A percentile compares a stretch with the other conserved stretches of the same genome.
Conservation (phyloP, 2,797 vertebrate genomes). For the Oryzias dopingdopingensis region DNA sequence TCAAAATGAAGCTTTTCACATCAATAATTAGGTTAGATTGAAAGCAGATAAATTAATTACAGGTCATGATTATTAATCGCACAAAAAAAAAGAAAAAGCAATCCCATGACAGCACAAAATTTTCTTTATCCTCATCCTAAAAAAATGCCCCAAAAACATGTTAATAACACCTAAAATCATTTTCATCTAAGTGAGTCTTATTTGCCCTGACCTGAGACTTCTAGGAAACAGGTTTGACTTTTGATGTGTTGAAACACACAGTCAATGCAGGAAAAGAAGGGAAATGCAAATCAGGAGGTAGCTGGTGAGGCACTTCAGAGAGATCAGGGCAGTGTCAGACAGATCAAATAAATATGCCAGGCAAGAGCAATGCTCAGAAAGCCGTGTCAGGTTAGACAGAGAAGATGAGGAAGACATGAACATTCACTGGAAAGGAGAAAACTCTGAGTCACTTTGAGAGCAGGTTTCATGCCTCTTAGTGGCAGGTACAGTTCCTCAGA, state of each 20-base stretch:
- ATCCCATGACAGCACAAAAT: too few relatives aligned
- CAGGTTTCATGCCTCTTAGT: conserved; percentile 42
- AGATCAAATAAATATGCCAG: conserved; percentile 59
- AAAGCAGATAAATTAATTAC: too few relatives aligned
- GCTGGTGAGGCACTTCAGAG: conserved; percentile 67
- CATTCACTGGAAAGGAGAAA: conserved; percentile 36
- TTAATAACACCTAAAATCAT: neutral
- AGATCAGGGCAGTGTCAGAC: conserved; percentile 48
- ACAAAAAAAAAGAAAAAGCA: too few relatives aligned
- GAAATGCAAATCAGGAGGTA: conserved; percentile 74
- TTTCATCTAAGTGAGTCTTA: neutral
- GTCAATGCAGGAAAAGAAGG: conserved; percentile 73
- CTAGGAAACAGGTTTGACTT: conserved; percentile 67
- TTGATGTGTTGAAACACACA: conserved; percentile 66
- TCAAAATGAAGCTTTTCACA: too few relatives aligned
- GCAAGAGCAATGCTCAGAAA: conserved; percentile 31
- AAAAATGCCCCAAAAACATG: too few relatives aligned
- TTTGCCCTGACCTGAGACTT: conserved; percentile 27
- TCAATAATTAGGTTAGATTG: too few relatives aligned
- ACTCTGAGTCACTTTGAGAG: conserved; percentile 29
- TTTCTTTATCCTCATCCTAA: too few relatives aligned
- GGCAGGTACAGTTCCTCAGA: conserved; percentile 44
- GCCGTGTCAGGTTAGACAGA: conserved; percentile 30
- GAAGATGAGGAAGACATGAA: conserved; percentile 26
- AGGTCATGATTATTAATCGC: too few relatives aligned